Percentiles rank a stretch among this genome's conserved stretches.
Conservation (phyloP, 2,888 invertebrate genomes). For the Cosmopolites sordidus region DNA sequence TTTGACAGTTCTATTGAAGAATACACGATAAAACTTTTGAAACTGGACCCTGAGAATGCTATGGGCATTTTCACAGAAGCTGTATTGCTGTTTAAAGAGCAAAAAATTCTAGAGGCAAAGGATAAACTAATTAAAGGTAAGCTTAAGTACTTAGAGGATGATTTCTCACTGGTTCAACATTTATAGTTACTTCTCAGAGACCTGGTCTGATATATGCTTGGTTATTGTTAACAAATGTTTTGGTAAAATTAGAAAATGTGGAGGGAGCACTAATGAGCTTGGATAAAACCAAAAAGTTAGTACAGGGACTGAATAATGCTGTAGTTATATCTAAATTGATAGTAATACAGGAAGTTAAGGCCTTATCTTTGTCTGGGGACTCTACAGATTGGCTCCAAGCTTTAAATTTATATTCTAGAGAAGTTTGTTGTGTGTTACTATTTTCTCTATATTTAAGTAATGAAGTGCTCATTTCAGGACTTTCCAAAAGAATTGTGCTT, state of each 20-base stretch:
- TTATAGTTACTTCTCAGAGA: constrained; percentile 44
- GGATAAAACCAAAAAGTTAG: constrained; percentile 43
- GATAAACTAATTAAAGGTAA: constrained; percentile 49
- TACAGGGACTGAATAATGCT: constrained; percentile 38
- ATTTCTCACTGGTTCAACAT: too few species aligned
- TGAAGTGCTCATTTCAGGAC: constrained; percentile 8
- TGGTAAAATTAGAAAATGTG: constrained; percentile 52
- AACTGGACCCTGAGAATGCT: constrained; percentile 57
- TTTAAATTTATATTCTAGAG: neutral
- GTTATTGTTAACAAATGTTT: constrained; percentile 50
- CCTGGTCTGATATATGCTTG: constrained; percentile 50
- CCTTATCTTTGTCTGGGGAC: constrained; percentile 46
- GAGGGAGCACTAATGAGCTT: constrained; percentile 49
- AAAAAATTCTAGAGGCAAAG: constrained; percentile 55
- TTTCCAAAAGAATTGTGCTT: neutral
- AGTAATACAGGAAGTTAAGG: constrained; percentile 43
- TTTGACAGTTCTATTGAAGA: constrained; percentile 27
- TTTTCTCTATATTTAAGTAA: too few species aligned
- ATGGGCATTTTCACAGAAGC: constrained; percentile 60
- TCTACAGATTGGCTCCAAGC: constrained; percentile 49
- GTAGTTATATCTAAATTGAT: constrained; percentile 38
- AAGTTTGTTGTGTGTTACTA: neutral
- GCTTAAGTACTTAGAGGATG: neutral
- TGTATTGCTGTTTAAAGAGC: constrained; percentile 52
- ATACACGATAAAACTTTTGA: constrained; percentile 53